Evolutionary conservation across 2,113 vertebrate genomes (phyloP), one percentile per base, ranked within the genome.

Genomic region (Ursus arctos): DNA sequence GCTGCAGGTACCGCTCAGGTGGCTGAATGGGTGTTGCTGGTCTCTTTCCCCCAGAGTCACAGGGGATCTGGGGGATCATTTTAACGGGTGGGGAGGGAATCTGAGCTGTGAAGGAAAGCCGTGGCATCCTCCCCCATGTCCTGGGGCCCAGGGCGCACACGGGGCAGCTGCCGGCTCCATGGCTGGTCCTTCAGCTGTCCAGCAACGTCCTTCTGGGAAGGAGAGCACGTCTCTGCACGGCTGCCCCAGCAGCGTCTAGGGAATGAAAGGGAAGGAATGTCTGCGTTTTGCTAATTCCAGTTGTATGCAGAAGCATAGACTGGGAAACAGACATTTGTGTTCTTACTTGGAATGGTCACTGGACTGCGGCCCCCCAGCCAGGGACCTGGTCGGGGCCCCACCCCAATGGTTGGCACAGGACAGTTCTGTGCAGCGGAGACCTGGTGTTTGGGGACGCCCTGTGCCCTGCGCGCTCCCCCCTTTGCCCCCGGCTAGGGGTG

Each of bases 291-390:
- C 33, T 19, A 13, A 13, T 2, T 65, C 31, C 7, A 47, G 1
- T 0, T 10, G 33, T 1, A 0, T 0, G 6, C 2, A 13, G 61
- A 28, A 33, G n/a, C 24, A 0, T 3, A 10, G 11, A 15, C 0
- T 7, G 49, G 76, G 47, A 28, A 33, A 12, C 18, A 2, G 49
- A 15, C 49, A 2, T 13, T 6, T 7, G 49, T 7, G 16, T 4
- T 18, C 57, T 63, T 28, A 22, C 33, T 40, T 6, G 10, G 19
- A 40, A 10, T 0, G 2, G 5, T 13, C 53, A 28, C 33, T 24
- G 31, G 26, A 11, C 1, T 10, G 22, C 1, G 5, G 61, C 7
- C 4, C 6, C 19, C 71, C 28, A 9, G 36, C 36, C 36, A 6
- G 19, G 49, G 19, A n/a, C 77, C 49, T 13, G 49, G 49, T 22